Evolutionary conservation across 2,797 vertebrate genomes (phyloP), one percentile per base, ranked within the genome.

Genomic region (Sternarchorhynchus goeldii): DNA sequence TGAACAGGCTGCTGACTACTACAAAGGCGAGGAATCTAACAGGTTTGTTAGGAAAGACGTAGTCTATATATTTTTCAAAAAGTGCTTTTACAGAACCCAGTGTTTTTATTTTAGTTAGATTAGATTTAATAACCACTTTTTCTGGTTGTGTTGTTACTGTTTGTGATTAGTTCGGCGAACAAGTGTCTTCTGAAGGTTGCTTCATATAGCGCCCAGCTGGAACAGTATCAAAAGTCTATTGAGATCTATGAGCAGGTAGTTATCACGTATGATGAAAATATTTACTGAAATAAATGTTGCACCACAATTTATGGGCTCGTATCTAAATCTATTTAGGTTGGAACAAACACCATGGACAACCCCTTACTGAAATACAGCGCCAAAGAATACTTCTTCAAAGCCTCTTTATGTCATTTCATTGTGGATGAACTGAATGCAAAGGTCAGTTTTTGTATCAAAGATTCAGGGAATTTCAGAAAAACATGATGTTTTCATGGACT

Each of bases 301-400:
- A 45, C 8, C 39, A 53, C 34, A 80, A 8, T 5, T 65, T 5
- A 25, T 6, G 14, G 70, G 3, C n/a, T 0, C 63, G 21, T 76
- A 12, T 59, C 6, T 58, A 2, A 64, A 36, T 12, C 7, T 2
- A 5, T 77, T 56, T 67, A 99, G 98, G 94, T 99, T 0, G 98
- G 96, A 67, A 92, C 94, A 12, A 99, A 94, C 91, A 98, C 97
- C 0, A 99, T 99, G 98, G 98, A 99, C 87, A 99, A 99, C 73
- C 95, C 97, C 0, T 80, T 99, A 85, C 91, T 99, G 88, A 99
- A 99, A 88, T 99, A 99, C 85, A 99, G 98, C 21, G 97, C 98
- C 20, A 99, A 99, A 83, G 98, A 99, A 84, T 99, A 99, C 88
- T 99, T 99, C 92, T 99, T 99, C 90, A 99, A 99, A 93, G 98